Base-by-base conservation (phyloP, 2,888 invertebrate genomes). In the Hypselothyrea guttata region DNA sequence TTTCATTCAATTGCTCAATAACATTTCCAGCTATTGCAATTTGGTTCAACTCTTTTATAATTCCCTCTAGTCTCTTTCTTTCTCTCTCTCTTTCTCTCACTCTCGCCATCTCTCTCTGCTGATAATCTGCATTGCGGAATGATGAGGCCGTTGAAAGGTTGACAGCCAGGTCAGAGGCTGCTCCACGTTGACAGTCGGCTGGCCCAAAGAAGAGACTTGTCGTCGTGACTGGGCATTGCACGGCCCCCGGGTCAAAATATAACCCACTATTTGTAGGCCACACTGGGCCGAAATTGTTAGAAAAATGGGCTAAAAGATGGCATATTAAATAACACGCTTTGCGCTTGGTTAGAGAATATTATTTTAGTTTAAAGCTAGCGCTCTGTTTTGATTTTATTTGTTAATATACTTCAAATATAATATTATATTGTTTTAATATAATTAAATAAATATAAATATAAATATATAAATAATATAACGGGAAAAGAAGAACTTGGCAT, bases 241-340 rank as follows among this genome's bases (percentile, higher is more conserved):
- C 35, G 30, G 33, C 37, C 61, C 35, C 28, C 61, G 47, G 66
- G 68, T 66, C 66, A 66, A 22, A 42, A 52, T 61, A 49, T 61
- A 48, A 68, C 40, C 56, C 33, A 56, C 66, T 71, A 69, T 75
- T 75, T 51, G 75, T 8, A 48, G 46, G 28, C 28, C 40, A 73
- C 75, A 60, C 64, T 73, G 68, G 68, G 11, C 5, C 4, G 2
- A 22, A 40, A 11, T 40, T 11, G 18, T 7, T 4, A 28, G 18
- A 16, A 27, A 22, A 8, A 1, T 27, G 7, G 7, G 1, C 9
- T 3, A 9, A 37, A 7, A 15, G 7, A 5, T 1, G 5, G 7
- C 13, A n/a, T 1, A n/a, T 2, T 2, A 31, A 11, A 1, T 11
- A n/a, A 11, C 4, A n/a, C n/a, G n/a, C n/a, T n/a, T 22, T 22